Conservation (phyloP, 1,140 invertebrate genomes). For the Conus betulinus region DNA sequence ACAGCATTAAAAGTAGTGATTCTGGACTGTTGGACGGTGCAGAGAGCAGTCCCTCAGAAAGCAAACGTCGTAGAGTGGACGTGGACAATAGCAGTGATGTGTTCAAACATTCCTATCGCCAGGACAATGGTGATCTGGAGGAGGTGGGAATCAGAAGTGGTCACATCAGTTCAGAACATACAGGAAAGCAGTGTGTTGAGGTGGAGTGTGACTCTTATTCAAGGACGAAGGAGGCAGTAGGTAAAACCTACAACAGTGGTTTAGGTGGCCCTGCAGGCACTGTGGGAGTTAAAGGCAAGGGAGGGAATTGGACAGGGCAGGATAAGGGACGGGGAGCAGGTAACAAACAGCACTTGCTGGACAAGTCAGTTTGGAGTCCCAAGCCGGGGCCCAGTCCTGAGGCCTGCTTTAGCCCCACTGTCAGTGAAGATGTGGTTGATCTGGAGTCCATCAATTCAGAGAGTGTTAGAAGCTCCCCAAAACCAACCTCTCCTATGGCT, state of each 20-base stretch:
- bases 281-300: neutral
- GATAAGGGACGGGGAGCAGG: slow-evolving; percentile 13
- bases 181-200: neutral
- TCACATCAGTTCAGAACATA: neutral
- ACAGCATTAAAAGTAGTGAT: neutral
- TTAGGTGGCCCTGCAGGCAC: neutral
- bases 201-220: neutral
- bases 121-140: slow-evolving; percentile 22
- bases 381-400: slow-evolving; percentile 30
- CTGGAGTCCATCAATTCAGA: slow-evolving; percentile 43
- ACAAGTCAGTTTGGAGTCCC: slow-evolving; percentile 2
- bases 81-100: slow-evolving; percentile 16
- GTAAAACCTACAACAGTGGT: neutral
- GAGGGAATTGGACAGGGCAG: neutral
- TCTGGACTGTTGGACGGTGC: slow-evolving; percentile 16
- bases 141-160: neutral
- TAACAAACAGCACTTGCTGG: slow-evolving; percentile 4
- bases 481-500: slow-evolving; percentile 30
- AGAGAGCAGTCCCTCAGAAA: slow-evolving; percentile 18
- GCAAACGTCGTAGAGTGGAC: slow-evolving; percentile 12
- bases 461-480: slow-evolving; percentile 40
- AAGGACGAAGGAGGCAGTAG: neutral
- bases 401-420: slow-evolving; percentile 35
- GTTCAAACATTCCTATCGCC: slow-evolving; percentile 25
- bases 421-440: slow-evolving; percentile 38